These are phyloP conservation scores for Chaetodon auriga DNA, from an alignment of 2,113 vertebrate genomes.

Conservation along the genomic window DNA sequence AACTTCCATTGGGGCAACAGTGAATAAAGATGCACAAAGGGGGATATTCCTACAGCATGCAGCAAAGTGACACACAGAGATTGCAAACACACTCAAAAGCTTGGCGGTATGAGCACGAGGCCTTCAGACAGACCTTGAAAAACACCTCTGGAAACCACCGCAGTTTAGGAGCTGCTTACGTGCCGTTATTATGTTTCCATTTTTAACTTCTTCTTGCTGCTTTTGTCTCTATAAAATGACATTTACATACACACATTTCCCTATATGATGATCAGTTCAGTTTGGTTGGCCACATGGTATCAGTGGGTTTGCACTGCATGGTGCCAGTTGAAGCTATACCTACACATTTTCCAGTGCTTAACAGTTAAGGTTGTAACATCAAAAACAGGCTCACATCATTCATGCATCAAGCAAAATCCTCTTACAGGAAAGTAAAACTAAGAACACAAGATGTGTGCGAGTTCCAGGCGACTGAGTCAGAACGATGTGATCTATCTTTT, in stretches of 20 bases:
- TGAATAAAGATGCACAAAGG: too few species aligned
- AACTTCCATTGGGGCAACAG: not conserved
- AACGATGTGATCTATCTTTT: not conserved
- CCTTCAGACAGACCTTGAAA: not conserved
- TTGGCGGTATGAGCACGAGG: not conserved
- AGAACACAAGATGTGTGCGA: not conserved
- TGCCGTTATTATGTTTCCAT: not conserved
- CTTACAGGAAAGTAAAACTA: not conserved
- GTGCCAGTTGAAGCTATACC: not conserved
- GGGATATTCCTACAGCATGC: not conserved
- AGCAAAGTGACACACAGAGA: not conserved
- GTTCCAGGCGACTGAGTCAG: constrained; percentile 23
- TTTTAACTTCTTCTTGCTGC: not conserved
- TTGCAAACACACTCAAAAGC: not conserved
- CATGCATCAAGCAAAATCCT: not conserved
- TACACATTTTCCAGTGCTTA: not conserved
- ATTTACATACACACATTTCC: not conserved
- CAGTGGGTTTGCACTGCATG: not conserved
- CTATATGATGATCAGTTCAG: not conserved
- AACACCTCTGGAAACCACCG: constrained; percentile 3
- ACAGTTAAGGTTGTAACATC: not conserved
- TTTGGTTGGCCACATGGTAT: not conserved
- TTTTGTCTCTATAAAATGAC: not conserved
- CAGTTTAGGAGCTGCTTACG: not conserved
- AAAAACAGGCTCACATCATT: not conserved